phyloP scores from a whole-genome alignment of 2,888 invertebrate genomes.

The Apotomis turbidana region DNA sequence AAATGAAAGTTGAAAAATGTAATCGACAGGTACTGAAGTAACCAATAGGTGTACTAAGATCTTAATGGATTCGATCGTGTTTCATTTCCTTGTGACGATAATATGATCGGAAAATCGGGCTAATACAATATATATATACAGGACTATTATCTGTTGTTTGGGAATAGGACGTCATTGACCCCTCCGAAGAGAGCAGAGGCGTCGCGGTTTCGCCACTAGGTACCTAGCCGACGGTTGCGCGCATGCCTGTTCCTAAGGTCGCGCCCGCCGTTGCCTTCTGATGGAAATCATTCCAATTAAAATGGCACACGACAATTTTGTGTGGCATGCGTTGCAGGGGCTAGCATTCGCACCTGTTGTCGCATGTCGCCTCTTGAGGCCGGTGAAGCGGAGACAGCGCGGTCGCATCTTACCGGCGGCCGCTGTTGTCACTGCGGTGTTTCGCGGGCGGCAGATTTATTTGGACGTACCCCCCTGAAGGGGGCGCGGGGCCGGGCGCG shows the following conservation, averaged over 20 bases:
- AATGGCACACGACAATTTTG: conserved; percentile 59
- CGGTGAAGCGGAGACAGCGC: conserved; percentile 73
- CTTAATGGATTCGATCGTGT: no score
- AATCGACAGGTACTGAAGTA: no score
- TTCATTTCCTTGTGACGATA: no score
- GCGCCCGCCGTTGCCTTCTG: conserved; percentile 66
- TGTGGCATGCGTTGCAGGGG: conserved; percentile 33
- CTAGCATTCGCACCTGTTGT: conserved; percentile 42
- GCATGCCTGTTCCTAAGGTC: conserved; percentile 80
- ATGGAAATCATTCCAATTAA: conserved; percentile 76
- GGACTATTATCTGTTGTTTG: conserved; percentile 61
- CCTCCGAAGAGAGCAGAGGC: conserved; percentile 67
- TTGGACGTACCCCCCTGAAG: conserved; percentile 82
- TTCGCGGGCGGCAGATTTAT: conserved; percentile 85
- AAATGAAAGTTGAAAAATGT: no score
- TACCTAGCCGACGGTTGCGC: conserved; percentile 69
- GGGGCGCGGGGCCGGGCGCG: conserved; percentile 73
- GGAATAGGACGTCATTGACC: conserved; percentile 72
- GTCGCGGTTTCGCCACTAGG: conserved; percentile 69
- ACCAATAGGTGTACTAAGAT: no score
- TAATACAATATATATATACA: conserved; percentile 43
- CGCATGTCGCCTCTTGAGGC: conserved; percentile 43
- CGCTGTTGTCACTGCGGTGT: conserved; percentile 83
- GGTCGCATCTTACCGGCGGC: conserved; percentile 79
- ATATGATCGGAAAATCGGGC: conserved; percentile 17